phyloP scores from a whole-genome alignment of 2,888 invertebrate genomes.

The Melangyna quadrimaculata region DNA sequence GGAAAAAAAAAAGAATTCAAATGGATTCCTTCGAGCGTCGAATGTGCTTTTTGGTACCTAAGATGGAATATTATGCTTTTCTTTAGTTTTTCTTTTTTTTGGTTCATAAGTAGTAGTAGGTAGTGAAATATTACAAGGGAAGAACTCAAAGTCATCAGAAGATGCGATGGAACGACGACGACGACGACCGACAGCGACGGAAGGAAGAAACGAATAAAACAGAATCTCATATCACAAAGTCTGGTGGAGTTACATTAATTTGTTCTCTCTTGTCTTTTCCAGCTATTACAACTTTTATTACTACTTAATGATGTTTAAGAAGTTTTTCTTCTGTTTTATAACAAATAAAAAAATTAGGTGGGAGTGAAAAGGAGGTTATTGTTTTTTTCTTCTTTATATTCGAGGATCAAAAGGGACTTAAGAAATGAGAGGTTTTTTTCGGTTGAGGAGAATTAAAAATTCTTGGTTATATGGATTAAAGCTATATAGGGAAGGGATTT shows the following conservation, averaged over 20 bases:
- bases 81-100: neutral
- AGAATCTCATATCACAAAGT: conserved; percentile 18
- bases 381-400: neutral
- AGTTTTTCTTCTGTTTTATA: neutral
- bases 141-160: neutral
- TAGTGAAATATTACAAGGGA: neutral
- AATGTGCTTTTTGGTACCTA: neutral
- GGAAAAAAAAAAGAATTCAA: neutral
- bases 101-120: neutral
- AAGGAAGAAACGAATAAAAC: neutral
- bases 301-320: conserved; percentile 35
- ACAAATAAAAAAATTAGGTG: neutral
- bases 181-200: too few relatives aligned
- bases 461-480: neutral
- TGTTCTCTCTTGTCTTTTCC: conserved; percentile 28
- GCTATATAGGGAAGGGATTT: too few relatives aligned
- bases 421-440: neutral
- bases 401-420: neutral
- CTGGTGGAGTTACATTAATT: conserved; percentile 19
- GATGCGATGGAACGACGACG: too few relatives aligned
- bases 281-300: conserved; percentile 44
- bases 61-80: neutral
- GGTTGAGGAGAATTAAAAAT: neutral
- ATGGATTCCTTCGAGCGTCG: conserved; percentile 6
- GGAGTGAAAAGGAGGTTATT: neutral